Percentiles rank a stretch among this genome's conserved stretches.
Evolutionary conservation across 2,797 vertebrate genomes (phyloP).

Genomic region (Anguilla anguilla): DNA sequence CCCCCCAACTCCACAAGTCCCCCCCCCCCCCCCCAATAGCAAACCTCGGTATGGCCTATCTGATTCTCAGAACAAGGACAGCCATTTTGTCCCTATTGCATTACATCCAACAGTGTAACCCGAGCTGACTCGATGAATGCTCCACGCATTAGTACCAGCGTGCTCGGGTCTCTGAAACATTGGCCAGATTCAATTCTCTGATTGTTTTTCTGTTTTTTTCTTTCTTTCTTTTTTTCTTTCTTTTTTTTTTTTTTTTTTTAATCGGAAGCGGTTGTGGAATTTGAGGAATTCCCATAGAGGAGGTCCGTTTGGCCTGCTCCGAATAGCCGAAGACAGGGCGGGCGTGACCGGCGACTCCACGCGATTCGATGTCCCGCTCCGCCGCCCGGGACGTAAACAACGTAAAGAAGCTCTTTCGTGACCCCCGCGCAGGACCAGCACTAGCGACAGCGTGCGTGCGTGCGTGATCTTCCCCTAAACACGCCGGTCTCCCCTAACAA

Average conservation of each 20-base stretch:
- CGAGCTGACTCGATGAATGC: not conserved
- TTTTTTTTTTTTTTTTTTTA: not conserved
- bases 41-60: not conserved
- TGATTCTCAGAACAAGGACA: not conserved
- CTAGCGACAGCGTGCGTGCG: not conserved
- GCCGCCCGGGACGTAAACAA: not conserved
- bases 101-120: not conserved
- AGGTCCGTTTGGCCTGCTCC: not conserved
- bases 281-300: not conserved
- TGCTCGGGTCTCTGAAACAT: not conserved
- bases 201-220: not conserved
- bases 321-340: too few relatives aligned
- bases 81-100: not conserved
- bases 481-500: not conserved
- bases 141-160: not conserved
- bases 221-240: not conserved
- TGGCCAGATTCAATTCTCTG: not conserved
- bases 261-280: not conserved
- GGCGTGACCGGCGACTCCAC: constrained; percentile 2
- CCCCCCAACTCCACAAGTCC: not conserved
- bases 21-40: too few relatives aligned
- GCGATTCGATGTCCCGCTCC: not conserved
- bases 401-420: not conserved
- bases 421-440: not conserved
- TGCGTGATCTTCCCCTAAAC: not conserved